Evolutionary conservation across 2,888 invertebrate genomes (phyloP).

Genomic region (Thera britannica): DNA sequence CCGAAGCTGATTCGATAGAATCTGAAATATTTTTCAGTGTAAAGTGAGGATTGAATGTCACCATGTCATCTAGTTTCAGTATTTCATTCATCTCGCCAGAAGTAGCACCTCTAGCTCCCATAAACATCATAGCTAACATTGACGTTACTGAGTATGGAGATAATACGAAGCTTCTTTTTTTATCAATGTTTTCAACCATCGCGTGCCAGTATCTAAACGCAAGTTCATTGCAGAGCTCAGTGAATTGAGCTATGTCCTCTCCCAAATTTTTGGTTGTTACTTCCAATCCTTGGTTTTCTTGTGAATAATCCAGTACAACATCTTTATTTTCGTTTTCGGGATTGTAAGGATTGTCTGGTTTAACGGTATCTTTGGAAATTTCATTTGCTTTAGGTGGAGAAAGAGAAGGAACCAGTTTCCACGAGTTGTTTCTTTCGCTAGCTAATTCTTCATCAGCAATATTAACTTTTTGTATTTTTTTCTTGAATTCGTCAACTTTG

Average conservation of each 20-base stretch:
- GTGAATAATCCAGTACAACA: constrained; percentile 70
- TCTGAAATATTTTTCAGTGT: constrained; percentile 94
- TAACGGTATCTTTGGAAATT: constrained; percentile 67
- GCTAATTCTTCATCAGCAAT: constrained; percentile 75
- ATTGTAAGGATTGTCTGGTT: constrained; percentile 57
- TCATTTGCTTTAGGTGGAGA: constrained; percentile 77
- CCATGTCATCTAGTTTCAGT: constrained; percentile 93
- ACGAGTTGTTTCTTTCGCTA: constrained; percentile 75
- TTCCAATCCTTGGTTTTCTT: constrained; percentile 88
- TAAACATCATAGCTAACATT: constrained; percentile 94
- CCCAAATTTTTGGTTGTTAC: constrained; percentile 89
- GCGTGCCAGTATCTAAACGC: constrained; percentile 93
- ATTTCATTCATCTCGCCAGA: constrained; percentile 96
- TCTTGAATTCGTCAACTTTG: constrained; percentile 77
- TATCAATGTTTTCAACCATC: constrained; percentile 88
- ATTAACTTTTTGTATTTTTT: constrained; percentile 79
- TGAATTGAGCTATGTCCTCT: constrained; percentile 90
- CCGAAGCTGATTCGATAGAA: constrained; percentile 87
- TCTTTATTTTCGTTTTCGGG: constrained; percentile 65
- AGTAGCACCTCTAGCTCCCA: constrained; percentile 93
- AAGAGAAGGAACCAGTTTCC: constrained; percentile 86
- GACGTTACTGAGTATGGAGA: constrained; percentile 95
- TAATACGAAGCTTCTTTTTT: constrained; percentile 90
- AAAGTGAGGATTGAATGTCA: constrained; percentile 95
- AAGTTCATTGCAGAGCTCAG: constrained; percentile 92